Evolutionary conservation across 2,888 invertebrate genomes (phyloP), one percentile per base, ranked within the genome.

Genomic region (Orgyia antiqua): DNA sequence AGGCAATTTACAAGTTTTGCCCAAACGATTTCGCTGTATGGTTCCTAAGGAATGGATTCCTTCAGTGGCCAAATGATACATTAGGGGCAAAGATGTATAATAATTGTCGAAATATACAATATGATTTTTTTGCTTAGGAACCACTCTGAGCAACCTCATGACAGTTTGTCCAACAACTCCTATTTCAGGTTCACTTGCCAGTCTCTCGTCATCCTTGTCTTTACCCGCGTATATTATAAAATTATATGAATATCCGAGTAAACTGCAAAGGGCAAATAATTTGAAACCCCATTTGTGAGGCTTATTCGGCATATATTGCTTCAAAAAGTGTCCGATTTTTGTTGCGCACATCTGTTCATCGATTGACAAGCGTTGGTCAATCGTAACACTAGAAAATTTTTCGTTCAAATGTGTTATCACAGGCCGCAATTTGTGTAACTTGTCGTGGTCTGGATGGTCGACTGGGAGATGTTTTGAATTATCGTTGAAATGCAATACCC

Each of bases 281-380:
- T 42, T 37, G 21, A 42, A 37, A 10, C 45, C 42, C 43, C 41
- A 33, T 18, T 33, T 42, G 15, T 42, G 38, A 7, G 37, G 37
- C 10, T 35, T 42, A 15, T 42, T 38, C 34, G 33, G 39, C 24
- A 48, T 32, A 45, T 47, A 19, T 44, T 33, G 10, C 47, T 38
- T 51, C 64, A 66, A 7, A 57, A 62, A 10, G 57, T 41, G 42
- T 57, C 44, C 46, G 45, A 47, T 21, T 36, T 31, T 8, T 23
- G 10, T n/a, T n/a, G n/a, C n/a, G n/a, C n/a, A n/a, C n/a, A n/a
- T n/a, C n/a, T n/a, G n/a, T n/a, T n/a, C n/a, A 8, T 23, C 23
- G 2, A 23, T 29, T 9, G 18, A 30, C 13, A 25, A 24, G 6
- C 25, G 8, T 9, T 30, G 30, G 2, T 11, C 18, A 20, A 45